Percentiles rank a stretch among this genome's conserved stretches.
These are phyloP conservation scores for Scyliorhinus canicula DNA, from an alignment of 2,797 vertebrate genomes.

Conservation along the genomic window DNA sequence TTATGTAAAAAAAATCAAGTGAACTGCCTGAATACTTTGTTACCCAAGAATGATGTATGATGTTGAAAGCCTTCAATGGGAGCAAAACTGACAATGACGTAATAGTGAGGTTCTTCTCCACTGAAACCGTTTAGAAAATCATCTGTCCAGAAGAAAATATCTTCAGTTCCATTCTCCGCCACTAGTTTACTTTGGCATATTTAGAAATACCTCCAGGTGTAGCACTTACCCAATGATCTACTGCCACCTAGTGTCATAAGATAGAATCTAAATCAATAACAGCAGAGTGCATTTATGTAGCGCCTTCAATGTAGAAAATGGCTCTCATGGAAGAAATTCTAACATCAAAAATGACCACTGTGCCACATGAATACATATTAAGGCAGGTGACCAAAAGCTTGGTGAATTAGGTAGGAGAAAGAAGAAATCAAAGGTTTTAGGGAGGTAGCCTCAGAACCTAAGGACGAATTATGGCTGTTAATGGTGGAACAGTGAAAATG, in stretches of 20 bases:
- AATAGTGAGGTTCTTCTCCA: neutral
- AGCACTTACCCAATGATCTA: conserved; percentile 2
- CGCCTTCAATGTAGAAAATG: neutral
- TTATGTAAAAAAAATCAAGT: neutral
- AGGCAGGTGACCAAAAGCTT: neutral
- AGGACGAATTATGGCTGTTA: neutral
- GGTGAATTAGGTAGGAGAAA: neutral
- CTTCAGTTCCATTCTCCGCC: neutral
- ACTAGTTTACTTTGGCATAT: neutral
- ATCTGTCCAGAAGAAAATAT: neutral
- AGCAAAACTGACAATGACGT: neutral
- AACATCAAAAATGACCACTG: neutral
- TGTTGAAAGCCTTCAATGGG: neutral
- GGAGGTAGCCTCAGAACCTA: neutral
- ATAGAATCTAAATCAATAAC: neutral
- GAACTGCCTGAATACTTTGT: neutral
- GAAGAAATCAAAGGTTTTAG: neutral
- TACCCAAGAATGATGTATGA: neutral
- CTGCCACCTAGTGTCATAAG: neutral
- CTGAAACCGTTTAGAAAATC: neutral
- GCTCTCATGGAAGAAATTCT: no score
- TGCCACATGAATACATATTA: neutral
- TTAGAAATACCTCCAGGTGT: neutral
- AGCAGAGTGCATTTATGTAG: neutral
- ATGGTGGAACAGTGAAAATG: neutral